A percentile compares a stretch with the other conserved stretches of the same genome.
phyloP scores from a whole-genome alignment of 2,888 invertebrate genomes.

The Drosophila kokeensis region DNA sequence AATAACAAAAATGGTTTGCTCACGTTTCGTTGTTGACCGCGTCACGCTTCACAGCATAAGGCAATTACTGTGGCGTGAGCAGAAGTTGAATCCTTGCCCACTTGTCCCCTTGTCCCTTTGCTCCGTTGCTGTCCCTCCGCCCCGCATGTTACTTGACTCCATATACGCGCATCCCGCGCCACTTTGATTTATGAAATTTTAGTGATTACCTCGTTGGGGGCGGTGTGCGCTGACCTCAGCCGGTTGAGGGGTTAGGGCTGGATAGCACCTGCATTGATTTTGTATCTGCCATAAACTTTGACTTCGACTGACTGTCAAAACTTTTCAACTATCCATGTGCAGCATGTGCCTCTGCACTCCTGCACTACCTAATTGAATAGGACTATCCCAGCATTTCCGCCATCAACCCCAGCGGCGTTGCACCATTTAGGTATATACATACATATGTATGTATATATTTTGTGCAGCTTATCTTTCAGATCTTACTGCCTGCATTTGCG shows the following conservation, averaged over 20 bases:
- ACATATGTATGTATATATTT: background rate
- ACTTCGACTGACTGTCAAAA: slow-evolving; percentile 59
- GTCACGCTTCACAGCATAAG: slow-evolving; percentile 75
- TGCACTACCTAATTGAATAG: slow-evolving; percentile 55
- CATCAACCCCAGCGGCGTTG: slow-evolving; percentile 3
- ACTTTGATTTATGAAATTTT: slow-evolving; percentile 79
- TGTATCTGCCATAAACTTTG: slow-evolving; percentile 58
- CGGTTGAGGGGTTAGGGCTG: slow-evolving; percentile 3
- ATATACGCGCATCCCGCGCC: slow-evolving; percentile 41
- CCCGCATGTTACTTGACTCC: slow-evolving; percentile 34
- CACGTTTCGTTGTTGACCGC: slow-evolving; percentile 78
- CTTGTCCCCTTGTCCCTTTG: background rate
- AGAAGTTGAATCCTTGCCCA: slow-evolving; percentile 53
- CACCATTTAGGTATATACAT: slow-evolving; percentile 14
- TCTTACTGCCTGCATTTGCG: slow-evolving; percentile 25
- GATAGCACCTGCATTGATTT: slow-evolving; percentile 64
- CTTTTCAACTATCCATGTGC: slow-evolving; percentile 44
- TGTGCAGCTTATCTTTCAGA: slow-evolving; percentile 19
- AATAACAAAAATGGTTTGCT: slow-evolving; percentile 69
- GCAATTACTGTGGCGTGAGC: slow-evolving; percentile 71
- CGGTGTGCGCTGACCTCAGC: slow-evolving; percentile 23
- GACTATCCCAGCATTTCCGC: background rate
- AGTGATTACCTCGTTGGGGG: slow-evolving; percentile 14
- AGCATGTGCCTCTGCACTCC: slow-evolving; percentile 9
- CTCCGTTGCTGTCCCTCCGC: background rate